Conservation (phyloP, 2,113 vertebrate genomes). For the Saiga tatarica region DNA sequence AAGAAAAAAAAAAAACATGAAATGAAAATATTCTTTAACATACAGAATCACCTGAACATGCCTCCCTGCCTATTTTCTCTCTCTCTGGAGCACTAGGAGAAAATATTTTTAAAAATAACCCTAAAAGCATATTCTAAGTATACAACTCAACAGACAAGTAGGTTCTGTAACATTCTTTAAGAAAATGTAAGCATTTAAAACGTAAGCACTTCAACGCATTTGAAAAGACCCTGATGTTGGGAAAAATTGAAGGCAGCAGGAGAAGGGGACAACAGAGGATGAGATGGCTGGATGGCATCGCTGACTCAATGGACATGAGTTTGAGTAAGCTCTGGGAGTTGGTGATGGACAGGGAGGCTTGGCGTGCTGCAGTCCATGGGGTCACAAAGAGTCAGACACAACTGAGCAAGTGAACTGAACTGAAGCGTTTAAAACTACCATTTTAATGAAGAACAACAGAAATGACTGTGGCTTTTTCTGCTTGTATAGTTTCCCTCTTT, state of each 20-base stretch:
- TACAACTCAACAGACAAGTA: neutral
- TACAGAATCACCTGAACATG: neutral
- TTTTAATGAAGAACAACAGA: slow-evolving; percentile 33
- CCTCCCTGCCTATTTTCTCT: neutral
- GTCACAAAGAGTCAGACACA: fast-evolving
- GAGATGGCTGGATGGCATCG: neutral
- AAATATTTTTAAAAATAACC: neutral
- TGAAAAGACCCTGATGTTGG: neutral
- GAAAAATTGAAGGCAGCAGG: neutral
- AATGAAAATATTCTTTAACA: neutral
- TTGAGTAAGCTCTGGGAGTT: neutral
- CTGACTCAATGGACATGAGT: neutral
- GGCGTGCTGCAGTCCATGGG: neutral
- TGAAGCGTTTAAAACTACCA: neutral
- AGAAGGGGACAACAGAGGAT: neutral
- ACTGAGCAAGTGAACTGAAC: neutral
- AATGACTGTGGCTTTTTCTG: neutral
- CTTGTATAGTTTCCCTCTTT: slow-evolving; percentile 65
- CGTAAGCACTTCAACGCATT: neutral
- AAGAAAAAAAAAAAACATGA: neutral
- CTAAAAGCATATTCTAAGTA: neutral
- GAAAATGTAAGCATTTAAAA: slow-evolving; percentile 37
- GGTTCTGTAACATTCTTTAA: neutral
- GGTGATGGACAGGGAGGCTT: neutral
- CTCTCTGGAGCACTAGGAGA: neutral